These are phyloP conservation scores for Machimus atricapillus DNA, from an alignment of 2,888 invertebrate genomes.

Conservation along the genomic window DNA sequence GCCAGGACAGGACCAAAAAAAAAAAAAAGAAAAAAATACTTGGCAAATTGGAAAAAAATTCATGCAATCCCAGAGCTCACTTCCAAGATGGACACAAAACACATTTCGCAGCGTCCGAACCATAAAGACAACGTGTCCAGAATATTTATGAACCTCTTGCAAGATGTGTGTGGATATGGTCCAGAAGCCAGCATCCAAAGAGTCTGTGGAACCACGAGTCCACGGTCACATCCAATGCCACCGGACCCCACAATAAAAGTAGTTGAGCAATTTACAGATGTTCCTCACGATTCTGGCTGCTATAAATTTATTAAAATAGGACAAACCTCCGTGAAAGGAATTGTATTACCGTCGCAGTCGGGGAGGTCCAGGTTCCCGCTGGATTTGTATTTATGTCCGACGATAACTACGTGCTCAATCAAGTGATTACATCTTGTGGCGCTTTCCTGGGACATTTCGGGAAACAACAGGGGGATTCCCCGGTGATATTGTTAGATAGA, in stretches of 20 bases:
- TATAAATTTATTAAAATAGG: slow-evolving; percentile 41
- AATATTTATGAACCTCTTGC: slow-evolving; percentile 29
- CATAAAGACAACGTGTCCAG: slow-evolving; percentile 41
- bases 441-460: background rate
- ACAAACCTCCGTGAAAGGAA: slow-evolving; percentile 37
- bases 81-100: slow-evolving; percentile 25
- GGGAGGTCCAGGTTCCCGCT: background rate
- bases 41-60: slow-evolving; percentile 33
- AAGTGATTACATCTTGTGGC: slow-evolving; percentile 34
- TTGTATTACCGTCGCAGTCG: slow-evolving; percentile 20
- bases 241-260: slow-evolving; percentile 20
- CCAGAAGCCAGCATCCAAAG: background rate
- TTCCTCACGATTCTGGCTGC: slow-evolving; percentile 38
- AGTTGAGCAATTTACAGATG: slow-evolving; percentile 36
- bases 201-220: background rate
- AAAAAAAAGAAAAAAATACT: background rate
- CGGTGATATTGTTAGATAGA: background rate
- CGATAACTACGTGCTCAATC: slow-evolving; percentile 39
- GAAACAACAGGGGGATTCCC: background rate
- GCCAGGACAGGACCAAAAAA: background rate
- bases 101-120: slow-evolving; percentile 42
- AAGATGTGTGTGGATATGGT: background rate
- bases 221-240: background rate
- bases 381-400: slow-evolving; percentile 36
- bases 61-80: slow-evolving; percentile 7